Evolutionary conservation across 2,888 invertebrate genomes (phyloP), one percentile per base, ranked within the genome.

Genomic region (Sphaeridia pumilis): DNA sequence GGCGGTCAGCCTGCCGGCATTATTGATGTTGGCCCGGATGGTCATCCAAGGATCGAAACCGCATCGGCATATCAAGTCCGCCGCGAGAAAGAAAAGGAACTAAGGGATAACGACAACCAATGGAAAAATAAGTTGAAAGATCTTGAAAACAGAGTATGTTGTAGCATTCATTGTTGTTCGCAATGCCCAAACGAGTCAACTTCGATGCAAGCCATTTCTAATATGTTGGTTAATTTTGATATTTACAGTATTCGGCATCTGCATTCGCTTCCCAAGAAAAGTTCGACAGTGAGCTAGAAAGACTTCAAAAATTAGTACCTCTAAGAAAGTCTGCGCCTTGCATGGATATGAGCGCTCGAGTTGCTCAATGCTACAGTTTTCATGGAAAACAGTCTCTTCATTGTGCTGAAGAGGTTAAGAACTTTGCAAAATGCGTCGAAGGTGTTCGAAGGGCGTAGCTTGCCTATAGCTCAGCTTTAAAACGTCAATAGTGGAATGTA

Each of bases 181-280:
- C n/a, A n/a, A n/a, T n/a, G n/a, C n/a, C n/a, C n/a, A n/a, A n/a
- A n/a, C n/a, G n/a, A 38, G 12, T 14, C 17, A 38, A 5, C 5
- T 17, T 38, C 4, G 12, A 5, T 38, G 17, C 12, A 5, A 5
- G 17, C 17, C 17, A 38, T 12, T 5, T 5, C 7, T 38, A 5
- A 38, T 17, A 5, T 5, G 5, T 7, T 14, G 17, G 12, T 38
- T 38, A 7, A 5, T 17, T 5, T 17, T 17, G 12, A 12, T 27
- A 12, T 46, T 52, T 55, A 24, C 27, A 64, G 64, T 64, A 64
- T 43, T 58, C 60, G 4, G 49, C 58, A 42, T 60, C 64, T 7
- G 64, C 61, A 17, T 61, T 64, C 49, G 60, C 59, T 7, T 60
- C 64, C n/a, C 61, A 61, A 49, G 60, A 58, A 47, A 61, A 57